Conservation (phyloP, 2,888 invertebrate species). For the Platycheirus rosarum region DNA sequence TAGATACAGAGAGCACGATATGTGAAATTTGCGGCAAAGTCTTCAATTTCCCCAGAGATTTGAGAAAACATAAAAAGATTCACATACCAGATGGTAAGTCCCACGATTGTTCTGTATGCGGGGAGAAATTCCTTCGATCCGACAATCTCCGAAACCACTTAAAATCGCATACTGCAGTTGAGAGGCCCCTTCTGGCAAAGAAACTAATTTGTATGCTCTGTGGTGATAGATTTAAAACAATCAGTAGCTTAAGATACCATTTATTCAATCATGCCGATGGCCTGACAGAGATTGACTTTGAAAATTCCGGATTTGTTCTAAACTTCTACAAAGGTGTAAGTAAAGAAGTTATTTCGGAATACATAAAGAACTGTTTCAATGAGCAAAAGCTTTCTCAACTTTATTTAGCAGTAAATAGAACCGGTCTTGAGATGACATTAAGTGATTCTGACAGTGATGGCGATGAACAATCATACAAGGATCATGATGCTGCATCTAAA, state of each 20-base stretch:
- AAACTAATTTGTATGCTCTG: conserved; percentile 77
- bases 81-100: conserved; percentile 82
- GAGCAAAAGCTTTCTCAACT: conserved; percentile 77
- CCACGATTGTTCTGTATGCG: conserved; percentile 69
- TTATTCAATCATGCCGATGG: conserved; percentile 77
- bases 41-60: conserved; percentile 85
- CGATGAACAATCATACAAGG: conserved; percentile 65
- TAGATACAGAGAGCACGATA: conserved; percentile 4
- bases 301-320: conserved; percentile 75
- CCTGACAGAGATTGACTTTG: conserved; percentile 75
- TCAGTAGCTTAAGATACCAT: conserved; percentile 76
- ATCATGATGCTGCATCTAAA: background rate
- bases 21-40: conserved; percentile 85
- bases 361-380: conserved; percentile 76
- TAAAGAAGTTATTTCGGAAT: conserved; percentile 65
- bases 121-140: conserved; percentile 63
- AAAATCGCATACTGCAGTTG: too few relatives aligned
- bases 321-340: conserved; percentile 47
- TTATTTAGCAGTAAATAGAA: conserved; percentile 79
- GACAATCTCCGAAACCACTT: conserved; percentile 72
- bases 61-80: conserved; percentile 85
- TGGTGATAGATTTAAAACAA: conserved; percentile 69
- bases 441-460: conserved; percentile 80
- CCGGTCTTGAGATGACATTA: conserved; percentile 79
- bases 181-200: conserved; percentile 19